Evolutionary conservation across 2,888 invertebrate species (phyloP).

Genomic region (Cremastinae sp.): DNA sequence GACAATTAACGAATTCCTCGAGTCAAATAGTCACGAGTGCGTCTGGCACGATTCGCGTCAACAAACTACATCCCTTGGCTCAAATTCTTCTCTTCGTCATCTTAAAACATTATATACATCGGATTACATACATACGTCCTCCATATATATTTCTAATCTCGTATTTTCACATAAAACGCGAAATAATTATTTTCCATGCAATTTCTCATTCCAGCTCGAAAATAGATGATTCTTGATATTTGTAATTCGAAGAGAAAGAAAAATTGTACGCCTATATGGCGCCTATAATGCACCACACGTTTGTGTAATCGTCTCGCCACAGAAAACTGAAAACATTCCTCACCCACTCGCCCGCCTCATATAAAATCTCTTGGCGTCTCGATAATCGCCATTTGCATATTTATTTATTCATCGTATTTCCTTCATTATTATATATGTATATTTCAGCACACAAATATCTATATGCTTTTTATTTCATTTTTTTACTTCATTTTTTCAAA

Average conservation of each 20-base stretch:
- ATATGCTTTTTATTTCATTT: slow-evolving; percentile 10
- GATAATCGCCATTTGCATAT: slow-evolving; percentile 43
- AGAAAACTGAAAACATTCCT: slow-evolving; percentile 58
- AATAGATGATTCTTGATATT: slow-evolving; percentile 46
- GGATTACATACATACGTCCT: too few relatives aligned
- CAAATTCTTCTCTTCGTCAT: slow-evolving; percentile 32
- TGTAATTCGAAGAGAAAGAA: background rate
- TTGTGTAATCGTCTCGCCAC: slow-evolving; percentile 52
- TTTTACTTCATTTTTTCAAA: background rate
- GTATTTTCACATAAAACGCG: too few relatives aligned
- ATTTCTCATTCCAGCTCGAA: slow-evolving; percentile 53
- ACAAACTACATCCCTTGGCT: slow-evolving; percentile 61
- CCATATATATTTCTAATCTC: slow-evolving; percentile 2
- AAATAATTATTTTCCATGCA: slow-evolving; percentile 56
- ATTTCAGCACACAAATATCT: background rate
- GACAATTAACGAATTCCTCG: slow-evolving; percentile 66
- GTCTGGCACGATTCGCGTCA: slow-evolving; percentile 60
- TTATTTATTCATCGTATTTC: slow-evolving; percentile 33
- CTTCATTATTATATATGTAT: slow-evolving; percentile 10
- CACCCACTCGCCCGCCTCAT: slow-evolving; percentile 24
- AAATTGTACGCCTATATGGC: background rate
- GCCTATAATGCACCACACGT: slow-evolving; percentile 26
- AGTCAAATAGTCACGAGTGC: slow-evolving; percentile 57
- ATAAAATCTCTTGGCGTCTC: slow-evolving; percentile 42
- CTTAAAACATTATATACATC: slow-evolving; percentile 28